Evolutionary conservation across 2,113 vertebrate species (phyloP), one percentile per base, ranked within the genome.

Genomic region (Chitala chitala): DNA sequence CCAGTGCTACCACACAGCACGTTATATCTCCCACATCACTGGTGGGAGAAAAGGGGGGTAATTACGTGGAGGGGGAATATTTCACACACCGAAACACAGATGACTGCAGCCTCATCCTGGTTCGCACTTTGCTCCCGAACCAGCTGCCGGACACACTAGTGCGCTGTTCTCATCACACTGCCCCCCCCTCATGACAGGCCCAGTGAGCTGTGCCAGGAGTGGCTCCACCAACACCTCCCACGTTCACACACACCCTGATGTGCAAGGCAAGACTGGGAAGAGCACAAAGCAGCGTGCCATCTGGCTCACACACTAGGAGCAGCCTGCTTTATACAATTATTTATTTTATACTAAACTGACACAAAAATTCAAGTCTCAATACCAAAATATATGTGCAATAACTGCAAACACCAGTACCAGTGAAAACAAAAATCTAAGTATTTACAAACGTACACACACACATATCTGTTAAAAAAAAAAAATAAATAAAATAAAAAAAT

Each of bases 151-250:
- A 72, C 15, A 24, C 70, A 40, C 44, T 42, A 53, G 38, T 71
- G 55, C 46, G 69, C 33, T 33, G 12, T 10, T 71, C 29, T 5
- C 50, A 40, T 71, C 33, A 36, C 33, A 71, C 50, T 31, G 38
- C 69, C 50, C 5, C n/a, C n/a, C n/a, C n/a, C n/a, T n/a, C n/a
- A n/a, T n/a, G n/a, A n/a, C n/a, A n/a, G n/a, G n/a, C n/a, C n/a
- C n/a, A n/a, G n/a, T n/a, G n/a, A n/a, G n/a, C n/a, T n/a, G 36
- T 46, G 22, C 38, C 58, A 36, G 54, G 24, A 33, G 29, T 13
- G 4, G 13, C 36, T 46, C 6, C 51, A 31, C 69, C 38, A 72
- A 72, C 70, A 72, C 70, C 70, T 72, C 70, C 70, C 54, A 72
- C 70, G 3, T 72, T 58, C 53, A 26, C 6, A 40, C 26, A 58